Conservation (phyloP, 2,113 vertebrate genomes). For the Astatoreochromis straeleni region DNA sequence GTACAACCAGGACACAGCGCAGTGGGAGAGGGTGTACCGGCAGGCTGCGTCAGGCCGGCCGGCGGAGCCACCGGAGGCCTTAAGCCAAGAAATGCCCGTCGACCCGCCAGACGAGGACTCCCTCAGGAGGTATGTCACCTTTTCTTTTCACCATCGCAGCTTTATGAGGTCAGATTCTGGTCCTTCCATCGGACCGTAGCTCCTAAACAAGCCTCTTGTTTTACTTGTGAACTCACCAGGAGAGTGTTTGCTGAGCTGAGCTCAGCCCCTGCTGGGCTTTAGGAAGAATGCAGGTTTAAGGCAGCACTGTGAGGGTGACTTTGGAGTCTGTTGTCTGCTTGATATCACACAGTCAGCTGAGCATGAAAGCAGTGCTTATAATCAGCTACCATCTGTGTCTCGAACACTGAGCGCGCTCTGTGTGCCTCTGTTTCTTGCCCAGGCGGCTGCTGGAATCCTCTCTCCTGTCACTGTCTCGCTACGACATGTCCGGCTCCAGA, state of each 20-base stretch:
- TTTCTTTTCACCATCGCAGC: background rate
- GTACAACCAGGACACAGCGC: conserved; percentile 95
- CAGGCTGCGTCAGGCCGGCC: conserved; percentile 80
- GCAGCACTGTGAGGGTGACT: background rate
- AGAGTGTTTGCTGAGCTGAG: background rate
- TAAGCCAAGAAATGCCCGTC: conserved; percentile 97
- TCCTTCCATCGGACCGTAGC: background rate
- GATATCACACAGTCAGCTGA: background rate
- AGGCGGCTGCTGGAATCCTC: conserved; percentile 97
- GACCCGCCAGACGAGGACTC: conserved; percentile 96
- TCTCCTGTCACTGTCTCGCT: conserved; percentile 91
- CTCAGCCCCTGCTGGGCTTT: background rate
- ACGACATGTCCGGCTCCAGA: conserved; percentile 93
- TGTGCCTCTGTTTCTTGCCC: conserved; percentile 44
- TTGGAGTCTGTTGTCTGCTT: background rate
- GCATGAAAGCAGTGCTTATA: background rate
- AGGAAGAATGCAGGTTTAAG: background rate
- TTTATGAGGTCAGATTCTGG: background rate
- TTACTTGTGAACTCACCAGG: background rate
- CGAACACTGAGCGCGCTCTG: background rate
- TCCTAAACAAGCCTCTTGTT: background rate
- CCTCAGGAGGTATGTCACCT: conserved; percentile 82
- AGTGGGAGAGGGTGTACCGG: conserved; percentile 92
- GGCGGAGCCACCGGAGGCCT: conserved; percentile 87
- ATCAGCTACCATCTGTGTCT: background rate